Evolutionary conservation across 1,140 invertebrate genomes (phyloP).

Genomic region (Solenopsis fugax): DNA sequence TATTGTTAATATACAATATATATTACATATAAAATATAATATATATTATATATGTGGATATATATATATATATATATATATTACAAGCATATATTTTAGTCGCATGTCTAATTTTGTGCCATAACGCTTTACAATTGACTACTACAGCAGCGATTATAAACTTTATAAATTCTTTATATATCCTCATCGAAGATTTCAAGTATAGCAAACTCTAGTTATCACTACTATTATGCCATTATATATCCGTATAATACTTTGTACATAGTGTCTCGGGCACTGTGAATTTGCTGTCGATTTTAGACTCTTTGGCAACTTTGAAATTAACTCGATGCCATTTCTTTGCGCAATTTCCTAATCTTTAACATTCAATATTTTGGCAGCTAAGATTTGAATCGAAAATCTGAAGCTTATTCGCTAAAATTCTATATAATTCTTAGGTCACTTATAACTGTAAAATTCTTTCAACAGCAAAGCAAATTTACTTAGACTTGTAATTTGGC

Average conservation of each 20-base stretch:
- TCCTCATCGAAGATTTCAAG: slow-evolving; percentile 64
- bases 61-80: slow-evolving; percentile 21
- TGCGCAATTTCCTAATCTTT: neutral
- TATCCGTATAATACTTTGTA: slow-evolving; percentile 56
- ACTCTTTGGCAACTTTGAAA: slow-evolving; percentile 29
- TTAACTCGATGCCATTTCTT: slow-evolving; percentile 6
- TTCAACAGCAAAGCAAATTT: neutral
- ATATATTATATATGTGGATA: neutral
- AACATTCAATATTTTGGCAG: slow-evolving; percentile 13
- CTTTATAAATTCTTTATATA: slow-evolving; percentile 63
- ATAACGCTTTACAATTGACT: slow-evolving; percentile 63
- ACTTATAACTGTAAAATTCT: slow-evolving; percentile 5
- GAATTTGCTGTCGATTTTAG: neutral
- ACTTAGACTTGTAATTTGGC: slow-evolving; percentile 26
- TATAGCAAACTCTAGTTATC: slow-evolving; percentile 66
- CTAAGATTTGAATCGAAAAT: slow-evolving; percentile 6
- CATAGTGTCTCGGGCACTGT: slow-evolving; percentile 55
- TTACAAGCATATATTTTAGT: slow-evolving; percentile 27
- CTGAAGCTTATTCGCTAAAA: neutral
- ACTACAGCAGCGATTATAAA: slow-evolving; percentile 45
- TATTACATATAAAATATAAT: too few species aligned
- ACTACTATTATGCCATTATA: slow-evolving; percentile 59
- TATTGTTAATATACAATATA: neutral
- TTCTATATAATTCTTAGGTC: neutral
- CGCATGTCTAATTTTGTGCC: slow-evolving; percentile 67